Base-by-base conservation (phyloP, 2,113 vertebrate genomes). In the Guaruba guarouba region DNA sequence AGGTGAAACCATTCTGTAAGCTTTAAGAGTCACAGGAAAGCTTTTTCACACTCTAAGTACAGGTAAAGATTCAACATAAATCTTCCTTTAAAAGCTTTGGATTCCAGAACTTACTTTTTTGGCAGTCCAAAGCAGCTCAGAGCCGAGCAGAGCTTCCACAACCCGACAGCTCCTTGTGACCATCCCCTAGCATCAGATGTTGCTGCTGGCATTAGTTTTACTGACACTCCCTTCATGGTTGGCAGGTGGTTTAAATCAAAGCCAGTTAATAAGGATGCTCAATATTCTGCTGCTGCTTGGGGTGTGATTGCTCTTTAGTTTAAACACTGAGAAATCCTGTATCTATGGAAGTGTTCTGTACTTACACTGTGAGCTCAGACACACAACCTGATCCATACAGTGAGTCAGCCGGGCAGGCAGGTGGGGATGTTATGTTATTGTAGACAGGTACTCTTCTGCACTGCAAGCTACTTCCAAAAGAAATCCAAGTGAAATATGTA, bases 111-210 rank as follows among this genome's bases (percentile, higher is more conserved):
- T 89, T 46, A 89, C 46, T 3, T 24, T 27, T 62, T 62, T 27
- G 22, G 52, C 46, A 37, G n/a, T 5, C 16, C 23, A 8, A 11
- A 27, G 1, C 28, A 28, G 31, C 13, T 8, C 2, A 3, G 43
- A 31, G 6, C 6, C 25, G 59, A 15, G n/a, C 54, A 28, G 35
- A 44, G 18, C n/a, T 27, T 1, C 54, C 1, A 5, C 64, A 43
- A 37, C n/a, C 41, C 2, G 1, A 1, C 1, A 1, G 13, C 33
- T 37, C n/a, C 43, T 29, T 1, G 0, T 5, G 8, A 16, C 27
- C 41, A 17, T 3, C 62, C 62, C 57, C 33, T 35, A 5, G 10
- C 48, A 9, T 19, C 49, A 19, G 76, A 16, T 24, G 44, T 1
- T 57, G 41, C 46, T 28, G 27, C 3, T 35, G 31, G 2, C 7